Evolutionary conservation across 2,113 vertebrate species (phyloP), one percentile per base, ranked within the genome.

Genomic region (Myotis yumanensis): DNA sequence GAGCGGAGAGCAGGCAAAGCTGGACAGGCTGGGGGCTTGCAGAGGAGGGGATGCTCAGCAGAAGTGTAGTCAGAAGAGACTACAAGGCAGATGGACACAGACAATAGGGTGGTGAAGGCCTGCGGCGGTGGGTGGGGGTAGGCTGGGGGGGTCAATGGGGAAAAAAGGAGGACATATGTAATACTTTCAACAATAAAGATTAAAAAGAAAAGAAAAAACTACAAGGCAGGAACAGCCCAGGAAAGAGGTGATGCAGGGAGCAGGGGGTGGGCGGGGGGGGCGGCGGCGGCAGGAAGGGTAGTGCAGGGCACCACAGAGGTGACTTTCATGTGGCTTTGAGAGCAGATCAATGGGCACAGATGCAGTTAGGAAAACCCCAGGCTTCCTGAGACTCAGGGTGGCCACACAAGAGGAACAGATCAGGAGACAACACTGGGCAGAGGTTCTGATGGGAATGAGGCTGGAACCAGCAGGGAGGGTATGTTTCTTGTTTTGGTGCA

Each of bases 191-290:
- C 57, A 59, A 59, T 59, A 59, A 59, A 59, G 57, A 25, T 59
- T 59, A 59, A 59, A 59, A 59, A 59, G 22, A 59, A 51, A 57
- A 8, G 7, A 57, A 57, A 22, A 59, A 59, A 25, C 9, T 59
- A 59, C 22, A 59, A 51, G n/a, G 52, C 46, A 72, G 68, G 37
- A 11, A 1, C 11, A 28, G 25, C 43, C 82, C 54, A 16, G 22
- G 28, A 46, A 16, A 73, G 46, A 71, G 37, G 43, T 6, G 20
- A 11, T n/a, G 79, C 15, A 1, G 17, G 52, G 17, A 20, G 52
- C 16, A 8, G 23, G 30, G 0, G 9, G 1, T 11, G n/a, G 22
- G 2, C 3, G 12, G 12, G 1, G 7, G 22, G 20, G 6, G 30
- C 14, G 6, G 6, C 3, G 23, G 11, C 4, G 2, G n/a, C 48